A percentile compares a stretch with the other conserved stretches of the same genome.
phyloP scores from a whole-genome alignment of 1,140 invertebrate species.

The Saccostrea glomerata region DNA sequence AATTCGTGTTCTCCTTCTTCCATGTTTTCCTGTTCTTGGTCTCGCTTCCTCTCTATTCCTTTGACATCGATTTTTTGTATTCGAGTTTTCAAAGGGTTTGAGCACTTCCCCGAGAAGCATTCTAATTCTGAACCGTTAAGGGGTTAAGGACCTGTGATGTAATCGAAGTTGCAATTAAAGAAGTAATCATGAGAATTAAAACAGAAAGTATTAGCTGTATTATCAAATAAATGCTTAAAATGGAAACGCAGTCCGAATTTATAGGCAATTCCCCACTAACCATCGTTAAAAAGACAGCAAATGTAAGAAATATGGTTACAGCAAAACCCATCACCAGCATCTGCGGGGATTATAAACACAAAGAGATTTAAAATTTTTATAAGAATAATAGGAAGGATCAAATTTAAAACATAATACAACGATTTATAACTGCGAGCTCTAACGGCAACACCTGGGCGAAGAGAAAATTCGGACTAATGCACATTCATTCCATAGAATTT shows the following conservation, averaged over 20 bases:
- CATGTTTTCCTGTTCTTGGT: not conserved
- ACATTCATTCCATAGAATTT: too few relatives aligned
- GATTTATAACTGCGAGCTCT: not conserved
- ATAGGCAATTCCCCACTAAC: not conserved
- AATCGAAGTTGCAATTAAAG: not conserved
- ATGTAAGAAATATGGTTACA: slow-evolving; percentile 21
- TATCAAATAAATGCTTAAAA: slow-evolving; percentile 10
- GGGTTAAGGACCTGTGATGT: not conserved
- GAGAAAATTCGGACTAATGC: too few relatives aligned
- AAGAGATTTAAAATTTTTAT: not conserved
- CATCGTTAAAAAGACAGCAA: slow-evolving; percentile 5
- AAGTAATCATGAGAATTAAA: not conserved
- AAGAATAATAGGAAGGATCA: not conserved
- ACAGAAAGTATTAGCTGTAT: not conserved
- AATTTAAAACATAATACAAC: not conserved
- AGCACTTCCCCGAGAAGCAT: not conserved
- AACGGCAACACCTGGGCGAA: too few relatives aligned
- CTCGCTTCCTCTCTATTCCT: not conserved
- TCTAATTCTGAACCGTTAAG: not conserved
- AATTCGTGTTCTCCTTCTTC: not conserved
- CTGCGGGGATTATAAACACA: slow-evolving; percentile 21
- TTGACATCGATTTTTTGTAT: not conserved
- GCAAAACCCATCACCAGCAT: slow-evolving; percentile 13
- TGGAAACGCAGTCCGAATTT: not conserved
- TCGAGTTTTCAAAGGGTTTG: not conserved